These are phyloP conservation scores for Mormyrus iriodes DNA, from an alignment of 2,113 vertebrate genomes.

Conservation along the genomic window DNA sequence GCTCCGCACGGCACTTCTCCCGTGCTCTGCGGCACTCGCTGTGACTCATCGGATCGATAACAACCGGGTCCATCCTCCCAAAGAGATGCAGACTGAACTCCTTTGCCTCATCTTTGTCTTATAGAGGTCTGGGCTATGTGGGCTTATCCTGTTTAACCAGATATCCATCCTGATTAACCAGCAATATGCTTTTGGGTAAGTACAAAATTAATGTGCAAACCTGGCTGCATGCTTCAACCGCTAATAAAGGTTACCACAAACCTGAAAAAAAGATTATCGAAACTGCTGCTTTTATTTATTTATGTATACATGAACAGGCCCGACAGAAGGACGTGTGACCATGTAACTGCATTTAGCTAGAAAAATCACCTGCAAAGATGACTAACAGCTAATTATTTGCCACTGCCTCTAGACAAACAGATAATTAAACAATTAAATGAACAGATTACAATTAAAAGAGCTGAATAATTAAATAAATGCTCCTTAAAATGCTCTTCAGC, in stretches of 20 bases:
- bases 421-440: background rate
- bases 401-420: background rate
- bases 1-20: conserved; percentile 55
- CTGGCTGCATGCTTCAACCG: background rate
- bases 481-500: background rate
- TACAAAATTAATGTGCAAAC: background rate
- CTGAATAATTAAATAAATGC: background rate
- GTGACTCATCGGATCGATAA: conserved; percentile 67
- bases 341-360: background rate
- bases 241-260: background rate
- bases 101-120: conserved; percentile 51
- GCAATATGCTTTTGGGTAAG: background rate
- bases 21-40: conserved; percentile 54
- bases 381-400: background rate
- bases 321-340: background rate
- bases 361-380: background rate
- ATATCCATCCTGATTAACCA: background rate
- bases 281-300: background rate
- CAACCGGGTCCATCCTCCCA: conserved; percentile 40
- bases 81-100: conserved; percentile 38
- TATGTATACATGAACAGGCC: background rate
- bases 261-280: background rate
- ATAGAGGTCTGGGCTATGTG: conserved; percentile 38
- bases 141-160: background rate
- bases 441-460: background rate